These are phyloP conservation scores for Meriones unguiculatus DNA, from an alignment of 2,113 vertebrate genomes.

Conservation along the genomic window DNA sequence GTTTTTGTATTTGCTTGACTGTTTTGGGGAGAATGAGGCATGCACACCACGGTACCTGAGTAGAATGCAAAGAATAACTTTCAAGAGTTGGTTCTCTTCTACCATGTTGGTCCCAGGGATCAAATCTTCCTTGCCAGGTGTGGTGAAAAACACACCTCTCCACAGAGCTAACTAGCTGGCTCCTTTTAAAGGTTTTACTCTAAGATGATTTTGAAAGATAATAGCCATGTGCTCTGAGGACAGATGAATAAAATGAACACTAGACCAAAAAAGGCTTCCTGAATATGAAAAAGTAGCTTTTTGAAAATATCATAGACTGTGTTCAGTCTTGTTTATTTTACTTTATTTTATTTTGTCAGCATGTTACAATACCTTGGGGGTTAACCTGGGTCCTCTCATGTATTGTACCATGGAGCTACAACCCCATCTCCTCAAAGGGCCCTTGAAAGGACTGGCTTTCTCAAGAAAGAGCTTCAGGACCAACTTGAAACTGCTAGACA, in stretches of 20 bases:
- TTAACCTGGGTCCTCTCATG: not conserved
- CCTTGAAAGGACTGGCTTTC: not conserved
- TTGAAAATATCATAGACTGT: not conserved
- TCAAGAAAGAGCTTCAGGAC: not conserved
- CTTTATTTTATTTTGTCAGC: not conserved
- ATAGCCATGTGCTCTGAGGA: not conserved
- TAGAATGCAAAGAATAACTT: not conserved
- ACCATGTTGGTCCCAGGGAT: not conserved
- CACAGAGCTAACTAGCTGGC: not conserved
- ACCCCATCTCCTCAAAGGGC: not conserved
- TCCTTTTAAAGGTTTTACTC: not conserved
- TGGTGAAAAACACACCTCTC: too few species aligned
- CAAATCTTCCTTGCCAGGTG: not conserved
- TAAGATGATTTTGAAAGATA: not conserved
- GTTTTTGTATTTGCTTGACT: not conserved
- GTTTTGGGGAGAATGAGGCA: not conserved
- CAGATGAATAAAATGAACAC: not conserved
- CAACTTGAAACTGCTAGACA: not conserved
- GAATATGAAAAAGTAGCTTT: not conserved
- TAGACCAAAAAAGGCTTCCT: not conserved
- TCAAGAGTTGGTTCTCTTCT: not conserved
- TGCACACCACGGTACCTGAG: not conserved
- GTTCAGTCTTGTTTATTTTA: not conserved
- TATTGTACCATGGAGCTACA: not conserved
- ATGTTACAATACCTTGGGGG: not conserved